Conservation (phyloP, 2,797 vertebrate genomes). For the Chaenodraco wilsoni region DNA sequence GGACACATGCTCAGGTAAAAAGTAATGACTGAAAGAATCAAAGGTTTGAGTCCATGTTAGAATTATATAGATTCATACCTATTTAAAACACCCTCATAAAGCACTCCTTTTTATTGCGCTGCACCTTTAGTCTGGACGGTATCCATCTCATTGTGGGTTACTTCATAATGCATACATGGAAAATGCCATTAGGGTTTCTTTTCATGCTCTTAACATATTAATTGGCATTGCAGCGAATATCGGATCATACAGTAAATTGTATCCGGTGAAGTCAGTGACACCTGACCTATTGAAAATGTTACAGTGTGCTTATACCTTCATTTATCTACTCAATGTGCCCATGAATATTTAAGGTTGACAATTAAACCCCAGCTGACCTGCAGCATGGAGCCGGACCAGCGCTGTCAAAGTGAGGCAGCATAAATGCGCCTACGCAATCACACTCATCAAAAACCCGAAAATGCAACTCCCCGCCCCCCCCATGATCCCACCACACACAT, state of each 20-base stretch:
- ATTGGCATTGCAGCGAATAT: conserved; percentile 81
- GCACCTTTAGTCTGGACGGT: conserved; percentile 70
- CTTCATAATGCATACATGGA: conserved; percentile 80
- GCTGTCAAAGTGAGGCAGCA: conserved; percentile 68
- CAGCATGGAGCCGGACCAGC: conserved; percentile 60
- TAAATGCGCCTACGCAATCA: conserved; percentile 50
- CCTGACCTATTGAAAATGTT: conserved; percentile 86
- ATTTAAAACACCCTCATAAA: conserved; percentile 74
- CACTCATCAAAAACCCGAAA: conserved; percentile 50
- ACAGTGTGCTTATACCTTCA: conserved; percentile 86
- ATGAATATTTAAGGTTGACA: conserved; percentile 87
- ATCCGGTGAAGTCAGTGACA: conserved; percentile 80
- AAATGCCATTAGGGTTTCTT: conserved; percentile 81
- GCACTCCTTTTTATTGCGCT: conserved; percentile 65
- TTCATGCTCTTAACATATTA: conserved; percentile 85
- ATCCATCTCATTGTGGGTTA: conserved; percentile 77
- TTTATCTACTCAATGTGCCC: conserved; percentile 83
- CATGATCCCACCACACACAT: not conserved
- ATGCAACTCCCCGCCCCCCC: not conserved
- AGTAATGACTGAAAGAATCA: conserved; percentile 67
- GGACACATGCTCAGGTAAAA: conserved; percentile 63
- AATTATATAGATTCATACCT: conserved; percentile 79
- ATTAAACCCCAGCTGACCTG: conserved; percentile 86
- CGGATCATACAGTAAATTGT: conserved; percentile 84
- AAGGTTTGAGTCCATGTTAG: conserved; percentile 72